Evolutionary conservation across 2,113 vertebrate genomes (phyloP).

Genomic region (Sceloporus tristichus): DNA sequence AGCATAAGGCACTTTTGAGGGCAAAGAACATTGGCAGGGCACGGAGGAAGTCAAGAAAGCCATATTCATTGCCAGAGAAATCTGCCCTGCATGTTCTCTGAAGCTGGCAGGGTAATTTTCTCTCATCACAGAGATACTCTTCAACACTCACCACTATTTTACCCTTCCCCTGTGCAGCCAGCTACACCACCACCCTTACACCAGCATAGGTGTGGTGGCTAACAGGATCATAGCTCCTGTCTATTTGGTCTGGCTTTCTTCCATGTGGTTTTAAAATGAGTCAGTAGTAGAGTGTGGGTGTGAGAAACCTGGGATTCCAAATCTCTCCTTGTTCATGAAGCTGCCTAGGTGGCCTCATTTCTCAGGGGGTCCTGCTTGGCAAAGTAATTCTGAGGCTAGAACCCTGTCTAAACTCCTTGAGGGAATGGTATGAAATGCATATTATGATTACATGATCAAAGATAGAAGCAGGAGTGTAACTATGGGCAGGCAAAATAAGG

Average conservation of each 20-base stretch:
- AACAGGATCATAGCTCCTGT: not conserved
- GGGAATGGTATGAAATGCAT: not conserved
- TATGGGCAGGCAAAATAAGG: too few species aligned
- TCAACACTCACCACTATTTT: too few species aligned
- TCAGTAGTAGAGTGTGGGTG: not conserved
- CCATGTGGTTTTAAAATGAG: not conserved
- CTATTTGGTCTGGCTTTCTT: not conserved
- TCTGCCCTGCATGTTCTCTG: too few species aligned
- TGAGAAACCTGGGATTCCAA: constrained; percentile 1
- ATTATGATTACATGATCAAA: not conserved
- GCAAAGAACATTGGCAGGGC: too few species aligned
- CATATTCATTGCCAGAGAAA: too few species aligned
- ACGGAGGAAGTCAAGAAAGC: too few species aligned
- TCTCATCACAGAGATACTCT: too few species aligned
- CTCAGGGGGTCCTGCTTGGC: not conserved
- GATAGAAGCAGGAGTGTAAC: not conserved
- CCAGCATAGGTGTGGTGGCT: not conserved
- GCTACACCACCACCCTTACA: too few species aligned
- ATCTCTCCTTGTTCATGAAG: not conserved
- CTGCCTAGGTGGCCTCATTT: not conserved
- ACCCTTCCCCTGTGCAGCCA: too few species aligned
- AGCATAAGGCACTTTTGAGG: too few species aligned
- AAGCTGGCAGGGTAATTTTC: too few species aligned
- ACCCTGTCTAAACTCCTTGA: not conserved
- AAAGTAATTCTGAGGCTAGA: not conserved